Evolutionary conservation across 2,797 vertebrate genomes (phyloP).

Genomic region (Pelobates cultripes): DNA sequence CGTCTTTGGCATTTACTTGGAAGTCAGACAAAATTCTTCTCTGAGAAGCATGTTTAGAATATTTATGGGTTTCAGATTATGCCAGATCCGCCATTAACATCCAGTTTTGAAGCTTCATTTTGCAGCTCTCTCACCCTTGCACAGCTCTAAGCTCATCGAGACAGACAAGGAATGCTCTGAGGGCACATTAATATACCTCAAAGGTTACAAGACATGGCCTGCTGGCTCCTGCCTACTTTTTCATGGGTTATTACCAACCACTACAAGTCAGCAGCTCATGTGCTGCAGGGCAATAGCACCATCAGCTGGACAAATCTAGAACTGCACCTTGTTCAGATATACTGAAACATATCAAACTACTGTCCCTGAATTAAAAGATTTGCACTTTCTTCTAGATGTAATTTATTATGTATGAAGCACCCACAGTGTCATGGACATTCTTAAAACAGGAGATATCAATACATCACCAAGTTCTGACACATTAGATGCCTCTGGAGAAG

Average conservation of each 20-base stretch:
- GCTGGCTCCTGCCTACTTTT: constrained; percentile 52
- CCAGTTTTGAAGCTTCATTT: constrained; percentile 53
- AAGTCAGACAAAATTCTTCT: constrained; percentile 30
- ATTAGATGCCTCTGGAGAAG: too few species aligned
- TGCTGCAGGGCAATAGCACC: constrained; percentile 26
- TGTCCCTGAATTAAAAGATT: too few species aligned
- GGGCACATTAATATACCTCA: constrained; percentile 56
- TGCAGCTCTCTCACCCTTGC: constrained; percentile 56
- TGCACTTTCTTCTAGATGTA: too few species aligned
- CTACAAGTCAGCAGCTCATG: background rate
- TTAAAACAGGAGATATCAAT: too few species aligned
- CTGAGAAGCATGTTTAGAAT: constrained; percentile 40
- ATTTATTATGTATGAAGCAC: too few species aligned
- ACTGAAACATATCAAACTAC: too few species aligned
- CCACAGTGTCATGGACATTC: too few species aligned
- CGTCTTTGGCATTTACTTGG: constrained; percentile 5
- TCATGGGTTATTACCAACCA: constrained; percentile 51
- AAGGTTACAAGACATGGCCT: constrained; percentile 56
- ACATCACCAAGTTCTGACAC: too few species aligned
- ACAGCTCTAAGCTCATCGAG: constrained; percentile 55
- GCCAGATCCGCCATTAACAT: constrained; percentile 46
- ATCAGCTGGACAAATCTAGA: constrained; percentile 10
- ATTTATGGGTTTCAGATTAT: constrained; percentile 50
- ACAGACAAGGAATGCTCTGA: constrained; percentile 52
- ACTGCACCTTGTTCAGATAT: constrained; percentile 6